Percentiles rank a stretch among this genome's conserved stretches.
Conservation (phyloP, 2,888 invertebrate genomes). For the Lymantria monacha region DNA sequence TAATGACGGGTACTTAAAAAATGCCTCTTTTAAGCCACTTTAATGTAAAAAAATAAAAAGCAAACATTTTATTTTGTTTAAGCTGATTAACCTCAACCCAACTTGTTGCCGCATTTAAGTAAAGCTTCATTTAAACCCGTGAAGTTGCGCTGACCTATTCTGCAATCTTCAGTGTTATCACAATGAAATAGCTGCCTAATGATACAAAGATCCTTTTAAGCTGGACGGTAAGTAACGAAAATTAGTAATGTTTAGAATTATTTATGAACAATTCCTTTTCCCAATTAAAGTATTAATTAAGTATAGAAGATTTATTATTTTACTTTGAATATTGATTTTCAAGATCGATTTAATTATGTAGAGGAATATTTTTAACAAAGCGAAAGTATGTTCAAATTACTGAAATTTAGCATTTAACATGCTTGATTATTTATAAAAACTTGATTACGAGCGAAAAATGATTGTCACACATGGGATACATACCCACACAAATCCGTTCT, state of each 20-base stretch:
- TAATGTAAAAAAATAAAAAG: too few relatives aligned
- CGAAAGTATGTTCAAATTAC: too few relatives aligned
- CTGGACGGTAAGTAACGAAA: not conserved
- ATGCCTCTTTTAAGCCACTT: too few relatives aligned
- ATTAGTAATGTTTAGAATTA: not conserved
- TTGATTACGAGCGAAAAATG: too few relatives aligned
- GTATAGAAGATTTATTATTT: not conserved
- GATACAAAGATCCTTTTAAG: not conserved
- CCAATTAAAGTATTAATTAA: not conserved
- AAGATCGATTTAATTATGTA: too few relatives aligned
- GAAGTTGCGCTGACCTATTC: constrained; percentile 3
- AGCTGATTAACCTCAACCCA: constrained; percentile 9
- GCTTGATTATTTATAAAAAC: too few relatives aligned
- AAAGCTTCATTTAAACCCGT: constrained; percentile 9
- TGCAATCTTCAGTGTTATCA: not conserved
- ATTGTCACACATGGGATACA: too few relatives aligned
- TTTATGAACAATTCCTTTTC: not conserved
- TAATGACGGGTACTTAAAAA: too few relatives aligned
- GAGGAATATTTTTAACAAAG: too few relatives aligned
- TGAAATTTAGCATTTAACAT: too few relatives aligned
- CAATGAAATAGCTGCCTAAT: not conserved
- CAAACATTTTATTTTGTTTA: constrained; percentile 1
- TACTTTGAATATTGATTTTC: too few relatives aligned
- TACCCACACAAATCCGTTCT: too few relatives aligned
- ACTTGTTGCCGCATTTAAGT: constrained; percentile 31